Evolutionary conservation across 2,113 vertebrate genomes (phyloP), one percentile per base, ranked within the genome.

Genomic region (Leptobrachium ailaonicum): DNA sequence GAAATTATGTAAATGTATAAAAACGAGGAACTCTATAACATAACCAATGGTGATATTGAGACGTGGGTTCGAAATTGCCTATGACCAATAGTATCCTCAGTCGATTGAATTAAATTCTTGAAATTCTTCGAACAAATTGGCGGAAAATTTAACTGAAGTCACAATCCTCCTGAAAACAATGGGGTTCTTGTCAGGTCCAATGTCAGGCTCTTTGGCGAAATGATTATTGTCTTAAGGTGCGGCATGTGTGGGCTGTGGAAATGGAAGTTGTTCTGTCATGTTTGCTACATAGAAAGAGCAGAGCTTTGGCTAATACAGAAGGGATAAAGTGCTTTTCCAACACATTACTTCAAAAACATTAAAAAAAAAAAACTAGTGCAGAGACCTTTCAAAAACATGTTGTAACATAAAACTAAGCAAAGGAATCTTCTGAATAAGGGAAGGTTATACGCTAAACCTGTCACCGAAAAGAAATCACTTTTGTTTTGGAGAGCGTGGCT

Each of bases 161-260:
- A 5, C 4, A 50, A 8, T 7, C 41, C 42, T 53, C 45, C 20
- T n/a, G 44, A 64, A 74, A 41, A 74, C 71, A 74, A 47, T 47
- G n/a, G 72, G 60, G 45, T 60, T 68, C 53, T 42, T 60, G 53
- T 80, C 50, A 9, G 41, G 72, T 66, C 54, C 43, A 7, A 54
- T 66, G 6, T 42, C 13, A 66, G 71, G 14, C 40, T 45, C 83
- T 4, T 0, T 56, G 84, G 42, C 79, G 83, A 82, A 84, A 85
- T 84, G 68, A 86, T 79, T 86, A 85, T 88, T 89, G 85, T 88
- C 80, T 86, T 79, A 85, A 87, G 87, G 86, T 86, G 83, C 0
- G 50, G 85, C 81, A 82, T 81, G 80, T 44, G 0, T 67, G 83
- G 83, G 82, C 82, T 75, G 0, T 0, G 87, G 77, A 83, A 83